phyloP scores from a whole-genome alignment of 2,113 vertebrate genomes.

The Oceanodroma tethys region DNA sequence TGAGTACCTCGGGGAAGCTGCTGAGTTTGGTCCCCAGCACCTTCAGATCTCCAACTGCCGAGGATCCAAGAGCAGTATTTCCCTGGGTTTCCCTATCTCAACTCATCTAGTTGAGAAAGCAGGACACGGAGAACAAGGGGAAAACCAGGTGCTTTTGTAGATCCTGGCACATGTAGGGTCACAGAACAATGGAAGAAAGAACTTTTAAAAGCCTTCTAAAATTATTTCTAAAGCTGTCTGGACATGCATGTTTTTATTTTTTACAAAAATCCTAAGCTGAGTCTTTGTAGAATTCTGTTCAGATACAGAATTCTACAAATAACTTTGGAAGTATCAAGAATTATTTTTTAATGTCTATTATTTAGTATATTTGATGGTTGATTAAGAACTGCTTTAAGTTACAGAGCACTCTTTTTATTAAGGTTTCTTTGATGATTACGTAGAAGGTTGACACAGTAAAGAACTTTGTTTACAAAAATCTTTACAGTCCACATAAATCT shows the following conservation, averaged over 20 bases:
- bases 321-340: background rate
- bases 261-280: background rate
- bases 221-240: background rate
- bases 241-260: background rate
- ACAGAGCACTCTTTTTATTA: background rate
- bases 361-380: background rate
- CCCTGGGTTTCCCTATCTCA: background rate
- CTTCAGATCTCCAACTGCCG: background rate
- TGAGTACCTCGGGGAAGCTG: background rate
- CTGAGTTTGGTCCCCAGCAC: background rate
- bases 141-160: background rate
- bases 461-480: background rate
- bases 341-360: background rate
- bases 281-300: background rate
- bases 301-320: background rate
- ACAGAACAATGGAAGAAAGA: background rate
- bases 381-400: background rate
- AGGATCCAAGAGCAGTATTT: background rate
- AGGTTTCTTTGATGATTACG: background rate
- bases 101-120: background rate
- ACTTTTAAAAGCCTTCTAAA: background rate
- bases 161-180: background rate
- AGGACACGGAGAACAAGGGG: background rate
- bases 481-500: background rate
- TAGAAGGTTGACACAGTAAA: background rate